Evolutionary conservation across 2,888 invertebrate species (phyloP).

Genomic region (Leptopterna dolabrata): DNA sequence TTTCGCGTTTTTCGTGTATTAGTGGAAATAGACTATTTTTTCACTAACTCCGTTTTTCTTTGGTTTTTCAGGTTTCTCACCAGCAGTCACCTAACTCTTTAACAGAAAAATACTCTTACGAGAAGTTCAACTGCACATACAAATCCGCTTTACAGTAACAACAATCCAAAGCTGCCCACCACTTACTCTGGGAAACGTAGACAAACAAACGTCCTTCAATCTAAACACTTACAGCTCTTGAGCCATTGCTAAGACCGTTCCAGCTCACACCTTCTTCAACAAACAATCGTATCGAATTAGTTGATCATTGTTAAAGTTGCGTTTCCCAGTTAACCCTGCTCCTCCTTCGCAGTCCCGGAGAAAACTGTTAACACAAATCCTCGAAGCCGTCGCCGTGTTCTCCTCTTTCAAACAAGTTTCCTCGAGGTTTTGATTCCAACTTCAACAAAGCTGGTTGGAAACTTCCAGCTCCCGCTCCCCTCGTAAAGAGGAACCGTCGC

Average conservation of each 20-base stretch:
- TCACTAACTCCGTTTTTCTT: no score
- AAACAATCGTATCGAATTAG: constrained; percentile 22
- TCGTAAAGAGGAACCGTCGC: constrained; percentile 7
- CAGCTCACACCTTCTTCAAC: constrained; percentile 68
- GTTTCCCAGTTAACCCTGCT: not conserved
- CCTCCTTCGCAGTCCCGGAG: not conserved
- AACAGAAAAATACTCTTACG: no score
- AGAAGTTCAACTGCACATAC: no score
- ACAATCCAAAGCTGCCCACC: no score
- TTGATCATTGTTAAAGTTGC: constrained; percentile 32
- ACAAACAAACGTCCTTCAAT: not conserved
- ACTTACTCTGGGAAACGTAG: not conserved
- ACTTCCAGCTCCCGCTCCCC: constrained; percentile 4
- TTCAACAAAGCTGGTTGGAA: constrained; percentile 29
- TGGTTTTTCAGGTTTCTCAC: no score
- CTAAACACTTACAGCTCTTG: not conserved
- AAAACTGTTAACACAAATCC: constrained; percentile 41
- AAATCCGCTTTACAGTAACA: no score
- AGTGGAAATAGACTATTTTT: no score
- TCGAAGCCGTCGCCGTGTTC: not conserved
- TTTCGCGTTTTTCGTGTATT: no score
- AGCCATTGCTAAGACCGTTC: not conserved
- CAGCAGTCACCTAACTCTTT: no score
- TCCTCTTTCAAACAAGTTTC: constrained; percentile 20
- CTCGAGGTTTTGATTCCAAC: constrained; percentile 36